Evolutionary conservation across 2,797 vertebrate genomes (phyloP), one percentile per base, ranked within the genome.

Genomic region (Halcyon leucocephala): DNA sequence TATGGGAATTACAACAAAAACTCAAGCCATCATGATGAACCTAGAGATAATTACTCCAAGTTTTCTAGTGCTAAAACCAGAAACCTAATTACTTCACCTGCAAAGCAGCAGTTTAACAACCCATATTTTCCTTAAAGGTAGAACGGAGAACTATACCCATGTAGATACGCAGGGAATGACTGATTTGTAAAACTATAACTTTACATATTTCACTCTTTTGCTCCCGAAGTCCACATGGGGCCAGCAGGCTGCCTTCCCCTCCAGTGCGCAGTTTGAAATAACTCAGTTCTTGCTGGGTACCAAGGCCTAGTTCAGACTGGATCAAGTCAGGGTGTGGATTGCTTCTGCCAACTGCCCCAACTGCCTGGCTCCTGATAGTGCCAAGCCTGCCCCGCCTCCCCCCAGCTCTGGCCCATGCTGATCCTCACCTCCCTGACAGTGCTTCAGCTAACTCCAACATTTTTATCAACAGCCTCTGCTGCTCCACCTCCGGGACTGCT

Each of bases 1-100:
- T 70, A 84, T 64, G 70, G 77, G 70, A 92, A 86, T 77, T 93
- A 70, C 42, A 79, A 79, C 62, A 96, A 96, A 95, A 96, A 92
- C n/a, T 70, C 54, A 55, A 82, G 54, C 66, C 55, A 73, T 84
- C 78, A 60, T 66, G 82, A 94, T 35, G 46, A 94, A 86, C 55
- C 0, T 10, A 41, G 58, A 82, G 88, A 70, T 73, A 89, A 90
- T 84, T 66, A 84, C 39, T 66, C 20, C 2, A 95, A 88, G 69
- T 88, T 95, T 94, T 69, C 90, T 82, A 29, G 70, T 79, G 82
- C 62, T 72, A 85, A 93, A 95, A 66, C 74, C 58, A 84, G 62
- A 92, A 83, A 65, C 33, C 29, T 76, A 14, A 86, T 95, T 92
- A 80, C 48, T 71, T 33, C 31, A 18, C 61, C 81, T 76, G 70